Evolutionary conservation across 2,113 vertebrate species (phyloP).

Genomic region (Brachionichthys hirsutus): DNA sequence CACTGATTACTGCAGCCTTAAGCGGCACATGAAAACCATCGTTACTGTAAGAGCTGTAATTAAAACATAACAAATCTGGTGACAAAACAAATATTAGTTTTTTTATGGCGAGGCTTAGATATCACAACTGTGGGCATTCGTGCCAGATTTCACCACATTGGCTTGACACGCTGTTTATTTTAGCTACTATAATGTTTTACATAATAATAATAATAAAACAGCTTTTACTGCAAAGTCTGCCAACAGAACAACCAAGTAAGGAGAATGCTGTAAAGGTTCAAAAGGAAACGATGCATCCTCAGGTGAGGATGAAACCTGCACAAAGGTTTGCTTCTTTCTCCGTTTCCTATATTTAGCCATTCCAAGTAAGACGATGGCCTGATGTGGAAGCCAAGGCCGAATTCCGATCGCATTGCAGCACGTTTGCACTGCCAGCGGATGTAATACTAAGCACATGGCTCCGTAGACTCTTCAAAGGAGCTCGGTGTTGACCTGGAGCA

Average conservation of each 20-base stretch:
- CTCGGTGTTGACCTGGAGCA: constrained; percentile 54
- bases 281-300: too few species aligned
- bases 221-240: not conserved
- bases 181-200: not conserved
- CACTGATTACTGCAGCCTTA: not conserved
- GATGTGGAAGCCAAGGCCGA: constrained; percentile 36
- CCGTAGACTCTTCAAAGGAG: constrained; percentile 60
- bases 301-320: too few species aligned
- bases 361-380: constrained; percentile 35
- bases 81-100: constrained; percentile 1
- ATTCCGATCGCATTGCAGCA: constrained; percentile 60
- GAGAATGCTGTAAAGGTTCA: too few species aligned
- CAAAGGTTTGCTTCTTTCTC: not conserved
- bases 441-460: constrained; percentile 73
- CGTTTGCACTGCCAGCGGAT: constrained; percentile 32
- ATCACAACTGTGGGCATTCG: not conserved
- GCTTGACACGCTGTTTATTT: not conserved
- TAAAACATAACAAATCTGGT: constrained; percentile 1
- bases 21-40: constrained; percentile 12
- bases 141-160: not conserved
- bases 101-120: constrained; percentile 5
- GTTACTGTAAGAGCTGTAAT: constrained; percentile 18
- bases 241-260: not conserved
- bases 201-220: not conserved
- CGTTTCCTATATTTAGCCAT: constrained; percentile 10